Conservation (phyloP, 2,888 invertebrate genomes). For the Cordilura impudica region DNA sequence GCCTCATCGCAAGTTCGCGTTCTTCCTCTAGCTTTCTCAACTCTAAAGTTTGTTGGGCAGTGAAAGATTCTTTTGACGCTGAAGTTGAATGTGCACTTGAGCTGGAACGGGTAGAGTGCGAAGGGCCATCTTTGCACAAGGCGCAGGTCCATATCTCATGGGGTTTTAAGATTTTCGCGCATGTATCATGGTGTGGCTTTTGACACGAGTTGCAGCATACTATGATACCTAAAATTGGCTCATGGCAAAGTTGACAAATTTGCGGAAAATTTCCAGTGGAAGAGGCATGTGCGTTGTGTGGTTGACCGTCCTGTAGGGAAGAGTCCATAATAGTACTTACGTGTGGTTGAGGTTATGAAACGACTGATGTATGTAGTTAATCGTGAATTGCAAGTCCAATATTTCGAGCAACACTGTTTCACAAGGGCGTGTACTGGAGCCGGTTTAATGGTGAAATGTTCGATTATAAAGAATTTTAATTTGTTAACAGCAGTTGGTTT, state of each 20-base stretch:
- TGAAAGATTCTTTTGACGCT: neutral
- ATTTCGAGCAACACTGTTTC: no score
- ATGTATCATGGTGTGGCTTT: neutral
- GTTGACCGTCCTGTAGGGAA: neutral
- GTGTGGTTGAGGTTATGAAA: no score
- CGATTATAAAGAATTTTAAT: no score
- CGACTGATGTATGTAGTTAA: no score
- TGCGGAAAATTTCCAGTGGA: neutral
- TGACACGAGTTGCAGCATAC: neutral
- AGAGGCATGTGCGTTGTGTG: neutral
- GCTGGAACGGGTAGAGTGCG: neutral
- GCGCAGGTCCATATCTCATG: conserved; percentile 11
- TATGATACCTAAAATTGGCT: neutral
- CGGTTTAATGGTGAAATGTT: no score
- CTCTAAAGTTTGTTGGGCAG: conserved; percentile 4
- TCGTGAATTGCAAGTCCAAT: no score
- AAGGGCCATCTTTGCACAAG: neutral
- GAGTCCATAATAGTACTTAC: conserved; percentile 11
- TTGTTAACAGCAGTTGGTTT: no score
- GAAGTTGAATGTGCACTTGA: conserved; percentile 34
- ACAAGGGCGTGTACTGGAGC: no score
- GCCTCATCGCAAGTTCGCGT: conserved; percentile 6
- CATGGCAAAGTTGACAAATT: neutral
- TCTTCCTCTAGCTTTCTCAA: conserved; percentile 35
- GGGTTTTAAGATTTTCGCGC: neutral